phyloP scores from a whole-genome alignment of 2,888 invertebrate species.

The Agriopis leucophaearia region DNA sequence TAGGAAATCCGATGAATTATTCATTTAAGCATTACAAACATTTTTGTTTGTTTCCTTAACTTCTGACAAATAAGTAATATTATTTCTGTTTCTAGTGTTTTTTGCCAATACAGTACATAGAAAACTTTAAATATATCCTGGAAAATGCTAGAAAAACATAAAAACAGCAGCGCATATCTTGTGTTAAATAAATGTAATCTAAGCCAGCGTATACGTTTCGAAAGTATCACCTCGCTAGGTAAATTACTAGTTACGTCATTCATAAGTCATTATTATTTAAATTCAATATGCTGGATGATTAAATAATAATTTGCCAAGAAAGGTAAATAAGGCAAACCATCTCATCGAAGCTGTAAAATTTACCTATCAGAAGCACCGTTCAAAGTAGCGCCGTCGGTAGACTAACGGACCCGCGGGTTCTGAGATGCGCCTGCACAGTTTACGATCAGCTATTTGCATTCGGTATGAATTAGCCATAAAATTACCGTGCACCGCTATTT shows the following conservation, averaged over 20 bases:
- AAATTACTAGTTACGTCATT: background rate
- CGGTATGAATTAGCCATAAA: conserved; percentile 51
- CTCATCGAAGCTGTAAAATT: conserved; percentile 16
- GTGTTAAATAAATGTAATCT: background rate
- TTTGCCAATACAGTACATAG: too few species aligned
- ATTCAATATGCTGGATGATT: background rate
- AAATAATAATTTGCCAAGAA: background rate
- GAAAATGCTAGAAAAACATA: background rate
- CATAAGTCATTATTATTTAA: background rate
- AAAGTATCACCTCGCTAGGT: background rate
- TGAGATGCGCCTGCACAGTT: conserved; percentile 45
- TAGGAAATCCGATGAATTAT: too few species aligned
- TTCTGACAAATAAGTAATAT: too few species aligned
- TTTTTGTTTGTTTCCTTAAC: too few species aligned
- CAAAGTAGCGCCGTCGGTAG: conserved; percentile 45
- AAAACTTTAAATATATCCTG: too few species aligned
- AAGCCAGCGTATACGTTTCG: background rate
- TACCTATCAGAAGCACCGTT: conserved; percentile 34
- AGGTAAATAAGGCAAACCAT: background rate
- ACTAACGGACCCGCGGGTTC: conserved; percentile 53
- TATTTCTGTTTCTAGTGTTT: too few species aligned
- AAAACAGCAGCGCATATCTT: background rate
- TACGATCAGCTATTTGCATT: conserved; percentile 50
- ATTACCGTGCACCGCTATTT: conserved; percentile 39
- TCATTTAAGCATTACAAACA: too few species aligned